Evolutionary conservation across 2,797 vertebrate species (phyloP).

Genomic region (Falco berigora): DNA sequence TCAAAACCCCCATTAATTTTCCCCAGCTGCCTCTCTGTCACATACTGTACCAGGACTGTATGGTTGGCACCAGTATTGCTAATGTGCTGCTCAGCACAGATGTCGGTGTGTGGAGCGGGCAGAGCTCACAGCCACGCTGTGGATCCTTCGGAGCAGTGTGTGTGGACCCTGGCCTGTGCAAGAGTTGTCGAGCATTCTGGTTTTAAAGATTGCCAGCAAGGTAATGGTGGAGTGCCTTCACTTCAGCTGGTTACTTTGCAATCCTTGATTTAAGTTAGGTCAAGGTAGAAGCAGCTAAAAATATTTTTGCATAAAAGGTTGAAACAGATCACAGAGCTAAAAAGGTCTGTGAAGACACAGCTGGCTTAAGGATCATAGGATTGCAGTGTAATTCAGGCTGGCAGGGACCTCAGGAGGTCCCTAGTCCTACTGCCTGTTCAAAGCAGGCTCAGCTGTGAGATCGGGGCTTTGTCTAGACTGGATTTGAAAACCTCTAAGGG

Average conservation of each 20-base stretch:
- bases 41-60: background rate
- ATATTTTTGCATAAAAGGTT: background rate
- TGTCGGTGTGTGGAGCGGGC: background rate
- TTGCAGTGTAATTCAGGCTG: background rate
- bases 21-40: background rate
- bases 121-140: background rate
- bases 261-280: background rate
- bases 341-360: background rate
- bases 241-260: background rate
- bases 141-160: background rate
- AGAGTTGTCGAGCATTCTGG: background rate
- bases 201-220: background rate
- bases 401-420: background rate
- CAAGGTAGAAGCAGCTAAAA: background rate
- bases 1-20: background rate
- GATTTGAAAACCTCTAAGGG: background rate
- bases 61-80: background rate
- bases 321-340: background rate
- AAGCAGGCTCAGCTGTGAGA: background rate
- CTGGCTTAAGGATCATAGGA: background rate
- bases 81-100: fast-evolving
- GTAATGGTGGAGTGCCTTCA: background rate
- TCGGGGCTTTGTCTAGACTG: background rate
- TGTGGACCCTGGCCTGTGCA: background rate
- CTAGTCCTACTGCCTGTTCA: background rate